A percentile compares a stretch with the other conserved stretches of the same genome.
phyloP scores from a whole-genome alignment of 2,797 vertebrate genomes.

The Glossophaga mutica region DNA sequence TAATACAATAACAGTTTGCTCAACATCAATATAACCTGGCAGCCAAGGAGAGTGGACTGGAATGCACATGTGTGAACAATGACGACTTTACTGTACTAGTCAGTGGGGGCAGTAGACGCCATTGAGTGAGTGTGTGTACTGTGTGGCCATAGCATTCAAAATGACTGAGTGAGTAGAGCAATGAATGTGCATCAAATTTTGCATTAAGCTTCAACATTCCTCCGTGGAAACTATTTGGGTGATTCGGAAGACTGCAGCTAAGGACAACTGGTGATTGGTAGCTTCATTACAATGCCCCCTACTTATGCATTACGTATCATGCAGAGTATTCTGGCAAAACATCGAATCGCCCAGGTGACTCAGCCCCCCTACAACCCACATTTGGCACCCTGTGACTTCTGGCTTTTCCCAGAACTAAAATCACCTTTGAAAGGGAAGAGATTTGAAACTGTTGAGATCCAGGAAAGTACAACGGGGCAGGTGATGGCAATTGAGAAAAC shows the following conservation, averaged over 20 bases:
- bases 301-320: not conserved
- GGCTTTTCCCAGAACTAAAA: not conserved
- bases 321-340: not conserved
- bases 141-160: not conserved
- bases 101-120: too few relatives aligned
- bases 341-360: not conserved
- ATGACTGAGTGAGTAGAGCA: not conserved
- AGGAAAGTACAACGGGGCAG: not conserved
- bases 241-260: not conserved
- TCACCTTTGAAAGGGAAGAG: not conserved
- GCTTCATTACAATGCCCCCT: not conserved
- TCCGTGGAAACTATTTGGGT: not conserved
- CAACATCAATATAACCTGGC: too few relatives aligned
- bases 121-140: not conserved
- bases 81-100: too few relatives aligned
- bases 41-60: too few relatives aligned
- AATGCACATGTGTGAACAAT: too few relatives aligned
- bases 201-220: not conserved
- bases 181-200: not conserved
- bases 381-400: not conserved
- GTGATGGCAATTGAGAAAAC: not conserved
- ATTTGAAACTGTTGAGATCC: not conserved
- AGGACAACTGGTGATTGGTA: not conserved
- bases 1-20: too few relatives aligned
- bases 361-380: not conserved